A percentile compares a stretch with the other conserved stretches of the same genome.
Conservation (phyloP, 1,140 invertebrate genomes). For the Leptinotarsa undecemlineata region DNA sequence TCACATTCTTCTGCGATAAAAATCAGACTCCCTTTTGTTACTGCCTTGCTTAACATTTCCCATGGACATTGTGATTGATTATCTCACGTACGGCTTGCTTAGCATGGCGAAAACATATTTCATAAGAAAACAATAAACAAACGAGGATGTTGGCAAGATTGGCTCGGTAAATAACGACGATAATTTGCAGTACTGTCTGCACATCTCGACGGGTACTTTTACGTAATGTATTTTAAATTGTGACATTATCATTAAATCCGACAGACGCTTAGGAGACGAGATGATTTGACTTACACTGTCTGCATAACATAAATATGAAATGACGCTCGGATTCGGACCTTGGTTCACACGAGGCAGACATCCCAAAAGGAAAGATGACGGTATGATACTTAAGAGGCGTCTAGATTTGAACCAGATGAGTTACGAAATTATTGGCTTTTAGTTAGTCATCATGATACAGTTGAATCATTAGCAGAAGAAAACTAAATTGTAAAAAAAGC, state of each 20-base stretch:
- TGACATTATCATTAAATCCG: slow-evolving; percentile 5
- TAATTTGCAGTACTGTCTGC: neutral
- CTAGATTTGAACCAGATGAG: no score
- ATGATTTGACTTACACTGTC: neutral
- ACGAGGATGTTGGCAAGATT: neutral
- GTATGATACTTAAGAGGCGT: no score
- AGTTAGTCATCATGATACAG: no score
- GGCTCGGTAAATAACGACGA: neutral
- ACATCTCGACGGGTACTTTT: neutral
- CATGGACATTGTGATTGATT: neutral
- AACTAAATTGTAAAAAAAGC: no score
- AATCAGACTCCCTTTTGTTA: slow-evolving; percentile 2
- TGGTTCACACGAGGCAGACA: no score
- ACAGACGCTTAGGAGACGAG: slow-evolving; percentile 4
- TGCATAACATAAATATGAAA: slow-evolving; percentile 2
- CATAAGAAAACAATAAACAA: slow-evolving; percentile 6
- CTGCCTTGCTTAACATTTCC: neutral
- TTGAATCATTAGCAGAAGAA: no score
- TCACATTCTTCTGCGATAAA: neutral
- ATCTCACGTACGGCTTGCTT: slow-evolving; percentile 4
- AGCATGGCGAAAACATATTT: slow-evolving; percentile 2
- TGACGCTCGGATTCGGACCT: neutral
- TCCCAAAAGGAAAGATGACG: no score
- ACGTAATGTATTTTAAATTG: slow-evolving; percentile 6
- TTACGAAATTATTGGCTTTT: no score